Base-by-base conservation (phyloP, 2,888 invertebrate genomes). In the Philereme transversata region DNA sequence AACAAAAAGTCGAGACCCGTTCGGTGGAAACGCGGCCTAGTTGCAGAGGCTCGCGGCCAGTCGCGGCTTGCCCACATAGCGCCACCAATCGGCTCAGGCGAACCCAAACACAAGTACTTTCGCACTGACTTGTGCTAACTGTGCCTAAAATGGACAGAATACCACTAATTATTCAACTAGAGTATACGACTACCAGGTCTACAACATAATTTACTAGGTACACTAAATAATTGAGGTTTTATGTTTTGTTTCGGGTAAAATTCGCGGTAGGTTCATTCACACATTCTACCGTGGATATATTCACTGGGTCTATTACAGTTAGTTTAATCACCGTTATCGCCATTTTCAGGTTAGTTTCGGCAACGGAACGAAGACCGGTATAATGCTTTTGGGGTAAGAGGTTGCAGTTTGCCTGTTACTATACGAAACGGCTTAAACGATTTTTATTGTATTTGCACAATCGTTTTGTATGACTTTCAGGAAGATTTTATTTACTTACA, bases 1-100 rank as follows among this genome's bases (percentile, higher is more conserved):
- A 86, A 90, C 88, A 90, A 90, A 90, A 90, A 90, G 81, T 85
- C 80, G 80, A 88, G 83, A 87, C 89, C 88, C 87, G 88, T 89
- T 90, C 72, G 76, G 81, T 84, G 79, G 84, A 83, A 81, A 80
- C 84, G 83, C 86, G 90, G 86, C 90, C 90, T 88, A 89, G 88
- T 83, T 88, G 84, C 78, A 76, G 72, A 41, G 45, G 41, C 76
- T 76, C 76, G 75, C 74, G 52, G 35, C 76, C 76, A 76, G 76
- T 76, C 76, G 75, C 74, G 52, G 35, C 76, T 76, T 76, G 76
- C 74, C 75, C 77, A 58, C 62, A 62, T 53, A 62, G 60, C 56
- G 70, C 70, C 70, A 67, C 67, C 59, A 67, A 64, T 66, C 69
- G 65, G 65, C 67, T 75, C 75, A 74, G 72, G 73, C 68, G 72